These are phyloP conservation scores for Sinocyclocheilus anshuiensis DNA, from an alignment of 2,113 vertebrate species.

Conservation along the genomic window DNA sequence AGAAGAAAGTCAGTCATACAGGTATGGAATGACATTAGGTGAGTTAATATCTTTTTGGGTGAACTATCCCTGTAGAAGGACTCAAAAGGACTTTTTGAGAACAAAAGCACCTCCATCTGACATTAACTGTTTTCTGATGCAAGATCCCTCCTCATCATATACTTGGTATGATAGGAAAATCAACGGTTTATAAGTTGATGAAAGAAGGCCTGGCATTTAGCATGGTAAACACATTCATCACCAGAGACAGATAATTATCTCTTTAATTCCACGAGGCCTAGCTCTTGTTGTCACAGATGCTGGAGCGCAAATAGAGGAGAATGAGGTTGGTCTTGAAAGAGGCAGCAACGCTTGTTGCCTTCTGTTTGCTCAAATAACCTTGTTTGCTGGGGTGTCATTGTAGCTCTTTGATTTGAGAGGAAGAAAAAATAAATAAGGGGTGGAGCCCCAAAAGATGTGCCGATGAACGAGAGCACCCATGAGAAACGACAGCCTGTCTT, in stretches of 20 bases:
- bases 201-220: constrained; percentile 71
- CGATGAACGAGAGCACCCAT: constrained; percentile 42
- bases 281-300: constrained; percentile 59
- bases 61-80: not conserved
- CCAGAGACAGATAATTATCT: constrained; percentile 75
- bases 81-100: constrained; percentile 15
- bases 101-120: constrained; percentile 5
- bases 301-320: constrained; percentile 51
- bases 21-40: too few species aligned
- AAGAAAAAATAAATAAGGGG: not conserved
- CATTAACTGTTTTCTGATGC: constrained; percentile 35
- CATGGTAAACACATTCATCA: constrained; percentile 76
- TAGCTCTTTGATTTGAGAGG: constrained; percentile 30
- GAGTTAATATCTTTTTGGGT: too few species aligned
- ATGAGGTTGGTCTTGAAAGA: constrained; percentile 30
- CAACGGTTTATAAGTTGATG: constrained; percentile 62
- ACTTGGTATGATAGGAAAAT: constrained; percentile 43
- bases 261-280: constrained; percentile 67
- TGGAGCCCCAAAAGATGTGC: not conserved
- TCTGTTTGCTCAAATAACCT: constrained; percentile 49
- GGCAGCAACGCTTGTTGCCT: constrained; percentile 30
- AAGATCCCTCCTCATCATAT: constrained; percentile 27
- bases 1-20: too few species aligned
- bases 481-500: constrained; percentile 30
- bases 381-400: constrained; percentile 34